These are phyloP conservation scores for Elachura formosa DNA, from an alignment of 2,113 vertebrate species.

Conservation along the genomic window DNA sequence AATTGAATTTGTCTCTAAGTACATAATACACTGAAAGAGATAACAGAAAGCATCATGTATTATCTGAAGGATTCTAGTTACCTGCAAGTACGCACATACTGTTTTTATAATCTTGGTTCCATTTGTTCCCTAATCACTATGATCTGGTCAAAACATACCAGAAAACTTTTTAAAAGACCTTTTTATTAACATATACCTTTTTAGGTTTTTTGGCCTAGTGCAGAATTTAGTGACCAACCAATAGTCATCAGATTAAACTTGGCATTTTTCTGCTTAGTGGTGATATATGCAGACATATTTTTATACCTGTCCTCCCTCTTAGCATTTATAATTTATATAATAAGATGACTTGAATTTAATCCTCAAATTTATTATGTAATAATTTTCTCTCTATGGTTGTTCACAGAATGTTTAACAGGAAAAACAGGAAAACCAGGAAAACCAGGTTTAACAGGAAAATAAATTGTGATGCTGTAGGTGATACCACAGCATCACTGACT, in stretches of 20 bases:
- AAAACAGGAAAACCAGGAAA: too few species aligned
- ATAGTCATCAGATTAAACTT: background rate
- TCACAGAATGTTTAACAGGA: background rate
- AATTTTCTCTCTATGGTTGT: background rate
- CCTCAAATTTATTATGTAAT: background rate
- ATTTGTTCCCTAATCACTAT: background rate
- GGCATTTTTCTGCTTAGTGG: background rate
- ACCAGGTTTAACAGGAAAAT: background rate
- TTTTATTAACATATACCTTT: background rate
- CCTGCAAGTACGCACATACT: background rate
- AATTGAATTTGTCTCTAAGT: background rate
- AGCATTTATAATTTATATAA: background rate
- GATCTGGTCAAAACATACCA: background rate
- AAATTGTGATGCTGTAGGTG: fast-evolving
- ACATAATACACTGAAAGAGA: background rate
- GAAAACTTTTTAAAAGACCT: background rate
- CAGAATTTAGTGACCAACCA: background rate
- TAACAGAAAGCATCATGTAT: background rate
- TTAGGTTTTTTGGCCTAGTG: background rate
- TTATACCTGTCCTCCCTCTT: background rate
- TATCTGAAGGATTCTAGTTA: background rate
- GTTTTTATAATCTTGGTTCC: background rate
- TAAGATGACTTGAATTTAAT: background rate
- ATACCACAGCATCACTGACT: background rate
- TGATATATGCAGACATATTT: background rate